Conservation (phyloP, 2,888 invertebrate genomes). For the Drosophila testacea region DNA sequence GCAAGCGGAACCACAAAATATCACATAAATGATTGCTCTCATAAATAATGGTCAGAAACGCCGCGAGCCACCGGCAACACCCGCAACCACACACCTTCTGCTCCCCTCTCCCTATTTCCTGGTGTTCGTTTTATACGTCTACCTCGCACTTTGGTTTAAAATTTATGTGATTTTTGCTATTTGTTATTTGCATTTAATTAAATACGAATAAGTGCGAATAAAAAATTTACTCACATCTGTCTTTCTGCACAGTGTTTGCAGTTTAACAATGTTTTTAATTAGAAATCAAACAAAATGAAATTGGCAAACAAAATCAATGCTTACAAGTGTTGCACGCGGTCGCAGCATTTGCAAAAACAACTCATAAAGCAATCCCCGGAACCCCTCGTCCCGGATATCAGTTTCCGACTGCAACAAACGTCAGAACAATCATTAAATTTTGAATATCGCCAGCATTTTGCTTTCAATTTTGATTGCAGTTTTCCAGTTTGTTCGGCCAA, state of each 20-base stretch:
- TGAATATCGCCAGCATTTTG: constrained; percentile 41
- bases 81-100: not conserved
- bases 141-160: constrained; percentile 47
- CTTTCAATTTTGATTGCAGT: constrained; percentile 71
- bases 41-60: constrained; percentile 68
- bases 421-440: constrained; percentile 68
- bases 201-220: constrained; percentile 55
- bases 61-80: not conserved
- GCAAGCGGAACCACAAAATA: constrained; percentile 76
- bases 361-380: constrained; percentile 18
- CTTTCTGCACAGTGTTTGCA: not conserved
- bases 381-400: not conserved
- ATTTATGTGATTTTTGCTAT: constrained; percentile 71
- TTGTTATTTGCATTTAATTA: constrained; percentile 81
- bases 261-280: constrained; percentile 66
- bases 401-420: constrained; percentile 22
- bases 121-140: constrained; percentile 1
- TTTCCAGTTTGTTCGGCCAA: constrained; percentile 36
- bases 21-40: constrained; percentile 79
- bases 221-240: constrained; percentile 23
- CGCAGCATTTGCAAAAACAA: constrained; percentile 15
- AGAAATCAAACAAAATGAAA: constrained; percentile 74
- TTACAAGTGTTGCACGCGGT: constrained; percentile 66
- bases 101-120: not conserved
- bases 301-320: constrained; percentile 67